Evolutionary conservation across 2,797 vertebrate species (phyloP).

Genomic region (Fundulus diaphanus): DNA sequence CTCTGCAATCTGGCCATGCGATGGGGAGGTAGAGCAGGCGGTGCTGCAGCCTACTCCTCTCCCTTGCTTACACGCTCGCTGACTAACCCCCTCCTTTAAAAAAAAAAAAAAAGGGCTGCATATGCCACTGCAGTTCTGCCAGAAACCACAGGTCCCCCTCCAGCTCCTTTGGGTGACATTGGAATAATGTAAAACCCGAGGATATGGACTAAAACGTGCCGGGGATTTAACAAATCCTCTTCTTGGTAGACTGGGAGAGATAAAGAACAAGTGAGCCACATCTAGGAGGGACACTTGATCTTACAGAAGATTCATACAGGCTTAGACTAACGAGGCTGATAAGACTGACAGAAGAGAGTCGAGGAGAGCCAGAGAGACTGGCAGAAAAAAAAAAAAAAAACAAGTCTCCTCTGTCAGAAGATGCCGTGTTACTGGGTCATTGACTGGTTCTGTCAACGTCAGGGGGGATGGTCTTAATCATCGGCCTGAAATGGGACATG

Average conservation of each 20-base stretch:
- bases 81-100: constrained; percentile 38
- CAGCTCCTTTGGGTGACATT: constrained; percentile 66
- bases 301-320: constrained; percentile 71
- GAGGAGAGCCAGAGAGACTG: constrained; percentile 35
- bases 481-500: constrained; percentile 33
- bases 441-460: constrained; percentile 36
- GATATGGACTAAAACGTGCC: constrained; percentile 62
- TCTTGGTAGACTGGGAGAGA: constrained; percentile 61
- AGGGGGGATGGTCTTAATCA: constrained; percentile 29
- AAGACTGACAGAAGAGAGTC: constrained; percentile 53
- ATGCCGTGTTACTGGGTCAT: constrained; percentile 30
- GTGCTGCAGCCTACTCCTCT: constrained; percentile 73
- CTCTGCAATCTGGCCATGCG: constrained; percentile 80
- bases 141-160: constrained; percentile 68
- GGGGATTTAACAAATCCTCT: constrained; percentile 72
- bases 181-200: constrained; percentile 70
- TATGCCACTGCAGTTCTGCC: constrained; percentile 72
- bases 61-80: constrained; percentile 44
- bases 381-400: too few relatives aligned
- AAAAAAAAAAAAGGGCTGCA: constrained; percentile 67
- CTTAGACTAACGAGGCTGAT: constrained; percentile 63
- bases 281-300: constrained; percentile 60
- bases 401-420: constrained; percentile 49
- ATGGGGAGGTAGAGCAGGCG: constrained; percentile 67
- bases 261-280: constrained; percentile 63